Evolutionary conservation across 2,888 invertebrate species (phyloP), one percentile per base, ranked within the genome.

Genomic region (Orchestes rusci): DNA sequence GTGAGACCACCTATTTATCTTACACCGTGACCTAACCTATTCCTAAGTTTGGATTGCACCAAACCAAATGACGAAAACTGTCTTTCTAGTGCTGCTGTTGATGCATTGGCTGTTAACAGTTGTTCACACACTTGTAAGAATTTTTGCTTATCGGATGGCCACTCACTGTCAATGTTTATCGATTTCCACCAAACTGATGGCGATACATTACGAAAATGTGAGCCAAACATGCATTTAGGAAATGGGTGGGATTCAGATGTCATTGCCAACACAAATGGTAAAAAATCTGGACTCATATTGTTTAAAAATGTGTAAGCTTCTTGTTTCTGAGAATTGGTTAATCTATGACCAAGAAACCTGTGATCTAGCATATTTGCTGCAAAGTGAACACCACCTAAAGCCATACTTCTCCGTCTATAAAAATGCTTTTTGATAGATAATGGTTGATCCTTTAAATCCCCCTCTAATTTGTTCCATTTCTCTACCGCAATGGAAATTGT

Each of bases 101-200:
- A n/a, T n/a, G 39, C 32, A 40, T n/a, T 17, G 15, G 40, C 40
- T 23, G 31, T 40, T 4, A 36, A 13, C n/a, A 36, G 15, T 13
- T n/a, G 19, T 15, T 36, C 23, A 20, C 36, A 36, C 13, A 36
- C 8, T 23, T 29, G 10, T 17, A 38, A 12, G 18, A 30, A 38
- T 4, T 16, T 29, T 30, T 30, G 16, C 17, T 29, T 38, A n/a
- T 38, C 38, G 10, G 30, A 16, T n/a, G 38, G 30, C 38, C 38
- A 38, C 5, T 30, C 32, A 23, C 16, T 19, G 4, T n/a, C 17
- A 33, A 40, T 16, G 13, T 17, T 19, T 19, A 40, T 10, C n/a
- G 34, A 43, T 12, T 16, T 36, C 43, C 43, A 38, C 38, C 37
- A 43, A 27, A 36, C 31, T n/a, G 23, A 28, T 35, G 43, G 43